Conservation (phyloP, 1,140 invertebrate species). For the Zaprionus inermis region DNA sequence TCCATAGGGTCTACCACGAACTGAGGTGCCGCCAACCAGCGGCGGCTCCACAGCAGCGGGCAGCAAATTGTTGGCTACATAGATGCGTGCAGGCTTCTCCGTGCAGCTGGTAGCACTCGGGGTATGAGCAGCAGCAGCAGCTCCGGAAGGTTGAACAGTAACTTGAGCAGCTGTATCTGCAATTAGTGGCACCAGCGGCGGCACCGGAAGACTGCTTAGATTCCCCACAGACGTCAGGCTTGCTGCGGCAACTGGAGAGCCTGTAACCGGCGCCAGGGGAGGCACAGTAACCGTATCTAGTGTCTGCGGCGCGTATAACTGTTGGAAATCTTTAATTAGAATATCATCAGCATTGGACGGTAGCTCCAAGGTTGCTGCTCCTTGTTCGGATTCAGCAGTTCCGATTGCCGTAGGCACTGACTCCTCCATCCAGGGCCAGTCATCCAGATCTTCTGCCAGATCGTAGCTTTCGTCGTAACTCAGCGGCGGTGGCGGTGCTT, state of each 20-base stretch:
- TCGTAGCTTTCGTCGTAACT: constrained; percentile 71
- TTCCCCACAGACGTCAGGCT: not conserved
- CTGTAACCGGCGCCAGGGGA: constrained; percentile 59
- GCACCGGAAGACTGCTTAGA: constrained; percentile 49
- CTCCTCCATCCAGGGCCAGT: constrained; percentile 71
- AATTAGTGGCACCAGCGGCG: constrained; percentile 58
- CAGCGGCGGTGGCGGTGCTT: constrained; percentile 43
- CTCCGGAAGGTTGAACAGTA: not conserved
- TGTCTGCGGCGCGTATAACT: constrained; percentile 44
- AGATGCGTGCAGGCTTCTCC: constrained; percentile 76
- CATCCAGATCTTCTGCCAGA: constrained; percentile 66
- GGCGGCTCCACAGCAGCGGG: constrained; percentile 57
- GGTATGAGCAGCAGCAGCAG: constrained; percentile 9
- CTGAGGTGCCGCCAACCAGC: constrained; percentile 61
- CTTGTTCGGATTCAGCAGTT: constrained; percentile 9
- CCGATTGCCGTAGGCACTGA: constrained; percentile 27
- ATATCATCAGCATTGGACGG: constrained; percentile 54
- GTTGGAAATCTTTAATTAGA: constrained; percentile 62
- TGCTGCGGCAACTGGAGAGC: constrained; percentile 9
- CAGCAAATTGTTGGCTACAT: constrained; percentile 79
- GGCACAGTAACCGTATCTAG: constrained; percentile 33
- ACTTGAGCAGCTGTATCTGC: constrained; percentile 22
- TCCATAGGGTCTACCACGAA: constrained; percentile 77
- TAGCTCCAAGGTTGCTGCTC: constrained; percentile 34
- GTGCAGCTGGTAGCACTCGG: not conserved